Percentiles rank a stretch among this genome's conserved stretches.
phyloP scores from a whole-genome alignment of 2,888 invertebrate species.

The Patella caerulea region DNA sequence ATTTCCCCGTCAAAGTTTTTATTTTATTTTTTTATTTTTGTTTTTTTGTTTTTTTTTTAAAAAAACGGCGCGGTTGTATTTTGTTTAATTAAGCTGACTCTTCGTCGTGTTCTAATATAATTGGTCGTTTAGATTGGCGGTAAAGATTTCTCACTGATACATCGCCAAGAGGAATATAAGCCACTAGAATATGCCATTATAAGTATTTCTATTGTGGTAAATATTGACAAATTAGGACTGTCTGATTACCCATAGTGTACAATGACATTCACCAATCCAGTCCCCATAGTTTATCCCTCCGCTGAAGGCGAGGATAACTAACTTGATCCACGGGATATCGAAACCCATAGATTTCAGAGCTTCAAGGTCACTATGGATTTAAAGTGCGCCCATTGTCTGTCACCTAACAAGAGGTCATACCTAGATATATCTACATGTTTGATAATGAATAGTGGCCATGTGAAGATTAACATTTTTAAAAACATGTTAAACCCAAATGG shows the following conservation, averaged over 20 bases:
- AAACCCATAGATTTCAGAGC: neutral
- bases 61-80: too few species aligned
- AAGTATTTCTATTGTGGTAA: neutral
- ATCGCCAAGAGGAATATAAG: neutral
- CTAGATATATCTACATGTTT: neutral
- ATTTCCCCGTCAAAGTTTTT: too few species aligned
- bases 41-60: too few species aligned
- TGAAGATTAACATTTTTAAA: neutral
- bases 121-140: conserved; percentile 2
- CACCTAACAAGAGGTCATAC: neutral
- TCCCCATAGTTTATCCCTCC: neutral
- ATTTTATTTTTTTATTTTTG: too few species aligned
- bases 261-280: neutral
- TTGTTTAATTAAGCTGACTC: too few species aligned
- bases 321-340: conserved; percentile 1
- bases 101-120: neutral
- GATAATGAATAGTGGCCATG: neutral
- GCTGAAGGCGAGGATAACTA: too few species aligned
- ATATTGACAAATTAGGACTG: conserved; percentile 1
- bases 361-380: neutral
- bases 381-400: neutral
- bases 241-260: neutral
- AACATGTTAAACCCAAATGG: neutral
- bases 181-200: neutral
- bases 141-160: neutral